Conservation (phyloP, 2,888 invertebrate genomes). For the Alcis repandata region DNA sequence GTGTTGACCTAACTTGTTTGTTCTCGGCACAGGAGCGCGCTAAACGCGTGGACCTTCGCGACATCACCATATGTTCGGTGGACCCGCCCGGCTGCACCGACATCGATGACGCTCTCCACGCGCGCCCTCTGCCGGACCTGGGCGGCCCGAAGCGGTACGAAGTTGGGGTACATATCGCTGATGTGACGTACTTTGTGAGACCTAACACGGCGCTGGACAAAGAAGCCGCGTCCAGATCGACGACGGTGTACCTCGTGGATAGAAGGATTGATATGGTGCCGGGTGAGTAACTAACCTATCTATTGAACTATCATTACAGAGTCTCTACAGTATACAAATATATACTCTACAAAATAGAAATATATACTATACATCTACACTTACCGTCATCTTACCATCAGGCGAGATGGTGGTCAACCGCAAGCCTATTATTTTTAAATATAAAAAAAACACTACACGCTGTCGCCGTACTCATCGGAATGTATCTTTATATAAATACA, state of each 20-base stretch:
- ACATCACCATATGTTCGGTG: conserved; percentile 96
- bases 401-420: no score
- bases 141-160: conserved; percentile 72
- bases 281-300: no score
- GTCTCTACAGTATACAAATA: no score
- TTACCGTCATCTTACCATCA: no score
- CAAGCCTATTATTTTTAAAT: no score
- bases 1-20: background rate
- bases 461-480: no score
- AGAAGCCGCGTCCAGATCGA: conserved; percentile 97
- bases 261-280: conserved; percentile 96
- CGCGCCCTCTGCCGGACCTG: conserved; percentile 89
- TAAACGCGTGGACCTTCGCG: conserved; percentile 93
- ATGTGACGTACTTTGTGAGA: conserved; percentile 98
- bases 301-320: no score
- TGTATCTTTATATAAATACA: background rate
- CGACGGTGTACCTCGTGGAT: conserved; percentile 98
- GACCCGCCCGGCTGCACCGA: conserved; percentile 99
- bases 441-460: no score
- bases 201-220: conserved; percentile 96
- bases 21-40: conserved; percentile 88
- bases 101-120: conserved; percentile 99
- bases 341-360: no score
- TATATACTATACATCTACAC: no score
- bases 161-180: conserved; percentile 99